Conservation (phyloP, 2,113 vertebrate species). For the Regulus satrapa region DNA sequence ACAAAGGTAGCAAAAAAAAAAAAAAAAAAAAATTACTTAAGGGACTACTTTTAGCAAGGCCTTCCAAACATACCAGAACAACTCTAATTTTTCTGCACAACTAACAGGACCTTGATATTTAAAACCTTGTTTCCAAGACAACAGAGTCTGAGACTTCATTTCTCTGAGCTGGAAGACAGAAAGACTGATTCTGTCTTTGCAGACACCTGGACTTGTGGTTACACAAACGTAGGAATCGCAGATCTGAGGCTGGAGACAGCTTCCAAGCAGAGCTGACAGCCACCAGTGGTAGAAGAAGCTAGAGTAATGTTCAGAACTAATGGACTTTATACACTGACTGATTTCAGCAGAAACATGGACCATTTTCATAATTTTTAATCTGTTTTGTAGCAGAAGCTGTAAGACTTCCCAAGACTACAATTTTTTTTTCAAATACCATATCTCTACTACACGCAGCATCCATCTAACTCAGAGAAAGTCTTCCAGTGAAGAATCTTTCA, state of each 20-base stretch:
- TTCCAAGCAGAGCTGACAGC: neutral
- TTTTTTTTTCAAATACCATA: neutral
- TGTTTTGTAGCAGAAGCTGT: neutral
- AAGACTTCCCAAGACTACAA: neutral
- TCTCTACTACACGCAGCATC: neutral
- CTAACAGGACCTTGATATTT: neutral
- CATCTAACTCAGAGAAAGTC: neutral
- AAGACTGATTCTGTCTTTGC: neutral
- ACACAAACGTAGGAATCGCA: rapidly evolving
- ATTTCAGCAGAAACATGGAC: neutral
- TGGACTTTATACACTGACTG: neutral
- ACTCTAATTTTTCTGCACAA: neutral
- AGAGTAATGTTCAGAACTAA: neutral
- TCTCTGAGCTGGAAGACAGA: neutral
- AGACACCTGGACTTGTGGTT: neutral
- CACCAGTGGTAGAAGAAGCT: neutral
- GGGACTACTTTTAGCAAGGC: neutral
- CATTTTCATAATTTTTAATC: neutral
- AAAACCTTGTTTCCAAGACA: constrained; percentile 36
- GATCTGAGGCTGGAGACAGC: neutral
- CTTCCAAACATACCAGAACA: neutral
- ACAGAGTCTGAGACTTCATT: neutral
- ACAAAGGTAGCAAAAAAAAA: neutral
- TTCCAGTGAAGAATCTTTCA: neutral
- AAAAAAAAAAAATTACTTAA: neutral